These are phyloP conservation scores for Vesta saturnalis DNA, from an alignment of 2,888 invertebrate genomes.

Conservation along the genomic window DNA sequence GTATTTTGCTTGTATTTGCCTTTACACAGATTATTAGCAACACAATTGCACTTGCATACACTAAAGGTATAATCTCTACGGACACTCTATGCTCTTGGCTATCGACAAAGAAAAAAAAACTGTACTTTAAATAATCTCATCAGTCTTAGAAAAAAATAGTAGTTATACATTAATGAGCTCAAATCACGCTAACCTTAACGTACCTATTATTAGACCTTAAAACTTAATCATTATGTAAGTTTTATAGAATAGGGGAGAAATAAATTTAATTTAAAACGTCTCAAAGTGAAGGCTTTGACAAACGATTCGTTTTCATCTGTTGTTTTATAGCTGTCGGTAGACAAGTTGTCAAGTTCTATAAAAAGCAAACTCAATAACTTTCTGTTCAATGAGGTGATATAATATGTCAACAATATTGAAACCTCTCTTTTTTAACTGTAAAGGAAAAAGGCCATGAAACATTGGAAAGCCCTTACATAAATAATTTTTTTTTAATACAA, in stretches of 20 bases:
- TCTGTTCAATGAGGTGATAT: background rate
- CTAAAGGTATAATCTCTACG: background rate
- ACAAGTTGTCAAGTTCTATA: background rate
- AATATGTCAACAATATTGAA: background rate
- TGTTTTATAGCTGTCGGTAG: background rate
- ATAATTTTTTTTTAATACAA: no score
- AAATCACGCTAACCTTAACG: conserved; percentile 11
- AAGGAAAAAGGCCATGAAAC: background rate
- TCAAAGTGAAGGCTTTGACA: background rate
- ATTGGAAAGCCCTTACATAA: background rate
- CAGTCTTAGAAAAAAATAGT: background rate
- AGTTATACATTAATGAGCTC: background rate
- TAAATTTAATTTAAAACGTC: conserved; percentile 1
- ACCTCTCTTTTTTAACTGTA: background rate
- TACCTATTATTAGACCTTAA: conserved; percentile 12
- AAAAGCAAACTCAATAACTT: background rate
- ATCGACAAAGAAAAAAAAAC: no score
- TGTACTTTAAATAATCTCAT: background rate
- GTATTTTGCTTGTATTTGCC: background rate
- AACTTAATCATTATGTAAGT: conserved; percentile 4
- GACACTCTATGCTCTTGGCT: background rate
- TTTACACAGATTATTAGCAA: background rate
- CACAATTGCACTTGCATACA: conserved; percentile 12
- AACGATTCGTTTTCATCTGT: background rate
- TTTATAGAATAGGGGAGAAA: background rate